phyloP scores from a whole-genome alignment of 2,113 vertebrate genomes.

The Brachypteracias leptosomus region DNA sequence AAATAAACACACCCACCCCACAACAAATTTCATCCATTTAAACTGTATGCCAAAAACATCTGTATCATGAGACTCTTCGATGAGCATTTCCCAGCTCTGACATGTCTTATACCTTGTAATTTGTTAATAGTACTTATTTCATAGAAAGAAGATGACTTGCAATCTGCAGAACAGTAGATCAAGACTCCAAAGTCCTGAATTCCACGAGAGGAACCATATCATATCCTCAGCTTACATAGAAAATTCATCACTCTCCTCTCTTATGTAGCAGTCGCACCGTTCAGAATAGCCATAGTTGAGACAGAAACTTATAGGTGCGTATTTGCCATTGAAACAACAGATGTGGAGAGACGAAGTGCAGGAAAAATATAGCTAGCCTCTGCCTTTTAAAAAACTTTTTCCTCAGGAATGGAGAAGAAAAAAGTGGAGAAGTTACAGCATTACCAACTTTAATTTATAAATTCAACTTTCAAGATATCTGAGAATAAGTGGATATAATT shows the following conservation, averaged over 20 bases:
- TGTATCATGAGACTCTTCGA: not conserved
- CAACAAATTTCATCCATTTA: not conserved
- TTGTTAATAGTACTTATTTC: not conserved
- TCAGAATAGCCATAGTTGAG: not conserved
- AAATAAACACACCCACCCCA: not conserved
- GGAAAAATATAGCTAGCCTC: not conserved
- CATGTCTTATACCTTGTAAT: not conserved
- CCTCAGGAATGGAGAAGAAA: not conserved
- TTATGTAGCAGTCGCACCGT: not conserved
- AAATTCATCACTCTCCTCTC: not conserved
- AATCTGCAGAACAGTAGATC: not conserved
- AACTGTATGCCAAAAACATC: not conserved
- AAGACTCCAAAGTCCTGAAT: not conserved
- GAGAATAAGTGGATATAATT: not conserved
- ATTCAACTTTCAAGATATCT: not conserved
- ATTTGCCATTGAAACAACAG: not conserved
- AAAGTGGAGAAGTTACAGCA: not conserved
- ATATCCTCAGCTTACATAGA: not conserved
- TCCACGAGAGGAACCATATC: not conserved
- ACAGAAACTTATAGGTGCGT: not conserved
- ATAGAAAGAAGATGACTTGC: not conserved
- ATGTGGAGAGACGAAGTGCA: not conserved
- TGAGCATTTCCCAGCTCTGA: not conserved
- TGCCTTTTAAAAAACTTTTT: not conserved
- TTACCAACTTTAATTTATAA: not conserved